These are phyloP conservation scores for Heliconius hewitsoni DNA, from an alignment of 1,140 invertebrate genomes.

Conservation along the genomic window DNA sequence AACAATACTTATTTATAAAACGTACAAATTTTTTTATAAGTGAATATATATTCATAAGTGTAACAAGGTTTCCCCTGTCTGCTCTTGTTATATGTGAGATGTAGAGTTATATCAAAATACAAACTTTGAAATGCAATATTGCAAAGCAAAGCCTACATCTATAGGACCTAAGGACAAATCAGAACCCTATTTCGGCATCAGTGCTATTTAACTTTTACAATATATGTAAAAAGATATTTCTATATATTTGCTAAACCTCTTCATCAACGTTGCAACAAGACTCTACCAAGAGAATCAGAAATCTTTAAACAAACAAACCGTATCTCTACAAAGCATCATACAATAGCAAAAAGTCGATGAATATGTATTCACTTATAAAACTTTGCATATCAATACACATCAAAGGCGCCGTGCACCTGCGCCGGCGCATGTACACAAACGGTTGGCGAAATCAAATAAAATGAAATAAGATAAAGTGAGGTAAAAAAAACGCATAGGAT, in stretches of 20 bases:
- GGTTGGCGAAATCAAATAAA: constrained; percentile 55
- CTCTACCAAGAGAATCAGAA: constrained; percentile 8
- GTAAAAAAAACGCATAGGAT: constrained; percentile 47
- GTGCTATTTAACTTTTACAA: background rate
- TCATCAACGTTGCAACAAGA: background rate
- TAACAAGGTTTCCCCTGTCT: too few species aligned
- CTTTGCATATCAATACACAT: constrained; percentile 75
- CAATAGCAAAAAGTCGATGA: constrained; percentile 42
- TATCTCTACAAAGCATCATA: constrained; percentile 31
- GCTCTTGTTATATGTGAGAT: too few species aligned
- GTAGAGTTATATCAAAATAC: too few species aligned
- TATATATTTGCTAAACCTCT: background rate
- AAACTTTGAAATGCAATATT: too few species aligned
- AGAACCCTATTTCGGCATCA: too few species aligned
- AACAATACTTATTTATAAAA: too few species aligned
- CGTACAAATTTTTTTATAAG: too few species aligned
- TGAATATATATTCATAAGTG: too few species aligned
- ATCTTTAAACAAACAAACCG: constrained; percentile 33
- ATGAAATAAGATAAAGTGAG: constrained; percentile 38
- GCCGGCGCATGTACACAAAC: constrained; percentile 57
- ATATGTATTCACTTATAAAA: constrained; percentile 56
- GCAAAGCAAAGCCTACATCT: too few species aligned
- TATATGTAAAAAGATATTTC: background rate
- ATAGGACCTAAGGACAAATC: too few species aligned
- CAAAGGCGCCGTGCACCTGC: constrained; percentile 61